Conservation (phyloP, 2,888 invertebrate species). For the Hydrotaea cyrtoneurina region DNA sequence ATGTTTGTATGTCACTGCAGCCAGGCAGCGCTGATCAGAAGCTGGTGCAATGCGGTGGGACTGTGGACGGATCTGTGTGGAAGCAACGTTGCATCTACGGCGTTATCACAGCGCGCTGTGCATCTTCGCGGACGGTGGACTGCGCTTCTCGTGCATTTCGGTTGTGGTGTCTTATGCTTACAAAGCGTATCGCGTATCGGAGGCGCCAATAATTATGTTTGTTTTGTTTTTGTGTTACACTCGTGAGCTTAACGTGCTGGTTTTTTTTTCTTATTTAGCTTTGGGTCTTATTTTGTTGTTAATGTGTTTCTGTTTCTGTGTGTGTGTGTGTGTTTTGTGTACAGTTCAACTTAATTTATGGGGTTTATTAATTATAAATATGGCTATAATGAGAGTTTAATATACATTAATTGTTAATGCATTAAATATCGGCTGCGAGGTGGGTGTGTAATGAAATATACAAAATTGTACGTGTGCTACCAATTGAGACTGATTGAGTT, state of each 20-base stretch:
- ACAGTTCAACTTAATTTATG: constrained; percentile 53
- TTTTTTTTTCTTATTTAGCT: neutral
- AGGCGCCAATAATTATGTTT: constrained; percentile 68
- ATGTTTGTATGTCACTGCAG: neutral
- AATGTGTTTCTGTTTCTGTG: constrained; percentile 1
- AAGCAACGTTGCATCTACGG: constrained; percentile 24
- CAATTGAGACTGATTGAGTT: constrained; percentile 9
- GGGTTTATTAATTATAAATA: constrained; percentile 57
- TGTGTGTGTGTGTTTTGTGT: constrained; percentile 16
- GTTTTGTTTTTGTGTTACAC: constrained; percentile 28
- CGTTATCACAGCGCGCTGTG: constrained; percentile 67
- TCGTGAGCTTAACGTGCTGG: constrained; percentile 14
- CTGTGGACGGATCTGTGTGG: neutral
- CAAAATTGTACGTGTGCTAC: neutral
- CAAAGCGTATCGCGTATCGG: constrained; percentile 68
- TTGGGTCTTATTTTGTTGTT: constrained; percentile 9
- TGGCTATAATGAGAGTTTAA: constrained; percentile 54
- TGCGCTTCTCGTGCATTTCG: constrained; percentile 24
- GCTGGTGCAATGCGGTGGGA: neutral
- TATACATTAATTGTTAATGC: constrained; percentile 56
- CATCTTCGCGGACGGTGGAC: neutral
- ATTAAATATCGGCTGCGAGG: constrained; percentile 26
- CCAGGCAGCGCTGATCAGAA: neutral
- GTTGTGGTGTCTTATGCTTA: constrained; percentile 58
- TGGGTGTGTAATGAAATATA: neutral